Evolutionary conservation across 2,888 invertebrate genomes (phyloP).

Genomic region (Troides aeacus): DNA sequence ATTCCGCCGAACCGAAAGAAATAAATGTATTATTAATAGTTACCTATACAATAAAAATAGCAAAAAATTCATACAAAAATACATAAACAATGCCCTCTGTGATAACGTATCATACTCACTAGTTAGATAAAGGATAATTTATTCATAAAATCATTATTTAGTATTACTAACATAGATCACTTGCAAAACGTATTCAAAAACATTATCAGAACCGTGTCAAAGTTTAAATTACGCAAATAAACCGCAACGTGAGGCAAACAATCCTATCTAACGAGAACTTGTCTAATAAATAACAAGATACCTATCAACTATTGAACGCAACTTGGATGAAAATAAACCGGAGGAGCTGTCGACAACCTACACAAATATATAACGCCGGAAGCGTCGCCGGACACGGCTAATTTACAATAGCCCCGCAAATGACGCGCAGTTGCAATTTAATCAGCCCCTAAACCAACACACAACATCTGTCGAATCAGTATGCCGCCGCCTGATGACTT

Average conservation of each 20-base stretch:
- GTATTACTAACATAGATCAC: background rate
- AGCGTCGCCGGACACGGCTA: background rate
- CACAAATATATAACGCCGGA: constrained; percentile 1
- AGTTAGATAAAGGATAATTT: too few relatives aligned
- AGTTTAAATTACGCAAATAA: constrained; percentile 11
- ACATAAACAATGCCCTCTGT: too few relatives aligned
- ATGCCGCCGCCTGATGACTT: constrained; percentile 5
- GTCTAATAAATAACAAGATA: constrained; percentile 11
- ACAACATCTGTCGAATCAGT: background rate
- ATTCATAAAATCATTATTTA: too few relatives aligned
- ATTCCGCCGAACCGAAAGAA: too few relatives aligned
- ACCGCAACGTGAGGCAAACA: background rate
- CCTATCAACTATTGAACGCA: constrained; percentile 4
- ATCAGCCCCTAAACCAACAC: constrained; percentile 2
- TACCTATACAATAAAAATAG: too few relatives aligned
- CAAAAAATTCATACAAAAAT: too few relatives aligned
- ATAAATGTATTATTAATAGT: too few relatives aligned
- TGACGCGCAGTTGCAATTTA: constrained; percentile 17
- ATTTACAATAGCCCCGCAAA: constrained; percentile 18
- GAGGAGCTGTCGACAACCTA: background rate
- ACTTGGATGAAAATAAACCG: constrained; percentile 9
- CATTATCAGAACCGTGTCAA: background rate
- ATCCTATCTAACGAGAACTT: constrained; percentile 3
- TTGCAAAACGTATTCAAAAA: background rate
- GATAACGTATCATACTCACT: too few relatives aligned